Conservation (phyloP, 2,888 invertebrate genomes). For the Lycaena phlaeas region DNA sequence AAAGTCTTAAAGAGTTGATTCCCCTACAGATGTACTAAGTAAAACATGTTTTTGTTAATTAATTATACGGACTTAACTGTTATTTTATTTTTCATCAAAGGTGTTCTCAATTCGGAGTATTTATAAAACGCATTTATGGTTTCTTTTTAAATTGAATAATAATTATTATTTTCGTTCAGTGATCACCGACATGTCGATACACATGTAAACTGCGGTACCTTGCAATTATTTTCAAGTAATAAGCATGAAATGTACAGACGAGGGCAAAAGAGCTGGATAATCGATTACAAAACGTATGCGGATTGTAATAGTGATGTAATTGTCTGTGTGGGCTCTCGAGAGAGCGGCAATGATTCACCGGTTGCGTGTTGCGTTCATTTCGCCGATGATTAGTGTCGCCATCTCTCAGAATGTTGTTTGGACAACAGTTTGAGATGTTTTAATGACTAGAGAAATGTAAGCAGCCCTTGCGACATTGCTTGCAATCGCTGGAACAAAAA, state of each 20-base stretch:
- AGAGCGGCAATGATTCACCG: slow-evolving; percentile 37
- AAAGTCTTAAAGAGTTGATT: no score
- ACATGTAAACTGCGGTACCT: slow-evolving; percentile 7
- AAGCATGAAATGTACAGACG: slow-evolving; percentile 3
- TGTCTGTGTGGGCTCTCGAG: slow-evolving; percentile 31
- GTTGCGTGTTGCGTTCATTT: slow-evolving; percentile 45
- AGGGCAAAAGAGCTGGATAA: neutral
- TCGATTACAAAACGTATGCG: neutral
- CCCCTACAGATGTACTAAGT: no score
- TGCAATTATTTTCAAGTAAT: slow-evolving; percentile 6
- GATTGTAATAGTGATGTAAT: slow-evolving; percentile 31
- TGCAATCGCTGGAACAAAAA: no score
- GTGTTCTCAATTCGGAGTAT: neutral
- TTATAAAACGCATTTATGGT: neutral
- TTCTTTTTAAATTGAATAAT: slow-evolving; percentile 1
- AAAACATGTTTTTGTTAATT: no score
- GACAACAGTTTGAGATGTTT: slow-evolving; percentile 1
- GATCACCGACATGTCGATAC: slow-evolving; percentile 1
- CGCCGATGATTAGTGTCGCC: slow-evolving; percentile 19
- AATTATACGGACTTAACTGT: no score
- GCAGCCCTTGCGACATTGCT: no score
- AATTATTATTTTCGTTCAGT: neutral
- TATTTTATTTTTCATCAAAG: no score
- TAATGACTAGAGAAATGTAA: no score
- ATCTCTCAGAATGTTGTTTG: slow-evolving; percentile 6